These are phyloP conservation scores for Lobophora halterata DNA, from an alignment of 2,888 invertebrate genomes.

Conservation along the genomic window DNA sequence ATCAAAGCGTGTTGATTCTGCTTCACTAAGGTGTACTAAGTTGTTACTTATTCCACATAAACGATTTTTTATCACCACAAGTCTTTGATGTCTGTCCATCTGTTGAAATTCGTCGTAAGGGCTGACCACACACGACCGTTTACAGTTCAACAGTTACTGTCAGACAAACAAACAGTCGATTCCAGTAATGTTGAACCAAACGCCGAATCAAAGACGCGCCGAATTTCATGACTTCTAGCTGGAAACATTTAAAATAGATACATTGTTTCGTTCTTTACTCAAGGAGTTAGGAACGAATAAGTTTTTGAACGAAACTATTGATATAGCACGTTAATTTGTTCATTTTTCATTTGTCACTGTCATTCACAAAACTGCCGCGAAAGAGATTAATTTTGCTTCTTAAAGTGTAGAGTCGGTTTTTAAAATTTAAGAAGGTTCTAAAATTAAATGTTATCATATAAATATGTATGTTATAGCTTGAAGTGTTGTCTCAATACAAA, in stretches of 20 bases:
- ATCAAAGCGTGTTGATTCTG: background rate
- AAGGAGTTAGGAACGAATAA: no score
- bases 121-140: constrained; percentile 79
- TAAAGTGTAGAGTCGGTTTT: no score
- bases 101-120: constrained; percentile 78
- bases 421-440: no score
- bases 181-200: constrained; percentile 66
- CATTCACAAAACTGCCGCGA: no score
- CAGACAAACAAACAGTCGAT: constrained; percentile 76
- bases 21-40: constrained; percentile 47
- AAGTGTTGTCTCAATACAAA: constrained; percentile 54
- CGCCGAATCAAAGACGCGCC: constrained; percentile 70
- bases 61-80: constrained; percentile 67
- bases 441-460: no score
- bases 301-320: no score
- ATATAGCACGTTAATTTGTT: no score
- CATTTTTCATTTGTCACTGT: no score
- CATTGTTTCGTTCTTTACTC: no score
- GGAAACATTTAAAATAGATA: constrained; percentile 42
- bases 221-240: constrained; percentile 64
- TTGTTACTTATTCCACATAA: constrained; percentile 75
- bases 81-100: constrained; percentile 76
- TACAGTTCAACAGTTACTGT: constrained; percentile 75
- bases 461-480: constrained; percentile 39
- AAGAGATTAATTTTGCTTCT: no score